A percentile compares a stretch with the other conserved stretches of the same genome.
Conservation (phyloP, 2,888 invertebrate species). For the Hirtodrosophila trivittata region DNA sequence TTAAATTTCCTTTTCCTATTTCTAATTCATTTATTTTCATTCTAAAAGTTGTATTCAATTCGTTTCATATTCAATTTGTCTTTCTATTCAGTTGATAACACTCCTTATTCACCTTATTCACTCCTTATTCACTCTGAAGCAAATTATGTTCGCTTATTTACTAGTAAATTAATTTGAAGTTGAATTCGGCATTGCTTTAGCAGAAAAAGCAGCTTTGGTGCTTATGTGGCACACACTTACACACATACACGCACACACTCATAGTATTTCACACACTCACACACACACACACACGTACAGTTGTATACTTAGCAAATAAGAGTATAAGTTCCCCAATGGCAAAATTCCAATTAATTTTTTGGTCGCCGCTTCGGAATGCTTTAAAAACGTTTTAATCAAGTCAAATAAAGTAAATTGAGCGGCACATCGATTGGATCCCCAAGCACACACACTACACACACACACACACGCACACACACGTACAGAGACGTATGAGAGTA, state of each 20-base stretch:
- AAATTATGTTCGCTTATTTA: too few species aligned
- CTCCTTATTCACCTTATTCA: not conserved
- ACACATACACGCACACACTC: slow-evolving; percentile 7
- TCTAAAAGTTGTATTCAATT: too few species aligned
- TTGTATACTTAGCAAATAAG: slow-evolving; percentile 19
- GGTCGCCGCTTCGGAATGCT: slow-evolving; percentile 69
- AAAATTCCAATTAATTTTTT: slow-evolving; percentile 75
- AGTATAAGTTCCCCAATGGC: slow-evolving; percentile 61
- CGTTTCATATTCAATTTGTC: too few species aligned
- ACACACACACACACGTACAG: not conserved
- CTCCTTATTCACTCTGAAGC: not conserved
- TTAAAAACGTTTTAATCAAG: slow-evolving; percentile 75
- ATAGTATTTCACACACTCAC: not conserved
- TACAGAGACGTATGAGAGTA: not conserved
- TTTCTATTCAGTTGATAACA: too few species aligned
- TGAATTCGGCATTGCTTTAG: too few species aligned
- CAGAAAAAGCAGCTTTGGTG: slow-evolving; percentile 15
- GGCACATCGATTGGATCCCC: slow-evolving; percentile 43
- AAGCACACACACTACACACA: slow-evolving; percentile 21
- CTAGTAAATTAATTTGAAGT: too few species aligned
- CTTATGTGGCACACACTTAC: slow-evolving; percentile 16
- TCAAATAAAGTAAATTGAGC: slow-evolving; percentile 71
- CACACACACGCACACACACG: slow-evolving; percentile 7
- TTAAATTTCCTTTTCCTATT: too few species aligned
- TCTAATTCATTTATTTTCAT: too few species aligned